phyloP scores from a whole-genome alignment of 2,797 vertebrate species.

The Syndactyla subalaris region DNA sequence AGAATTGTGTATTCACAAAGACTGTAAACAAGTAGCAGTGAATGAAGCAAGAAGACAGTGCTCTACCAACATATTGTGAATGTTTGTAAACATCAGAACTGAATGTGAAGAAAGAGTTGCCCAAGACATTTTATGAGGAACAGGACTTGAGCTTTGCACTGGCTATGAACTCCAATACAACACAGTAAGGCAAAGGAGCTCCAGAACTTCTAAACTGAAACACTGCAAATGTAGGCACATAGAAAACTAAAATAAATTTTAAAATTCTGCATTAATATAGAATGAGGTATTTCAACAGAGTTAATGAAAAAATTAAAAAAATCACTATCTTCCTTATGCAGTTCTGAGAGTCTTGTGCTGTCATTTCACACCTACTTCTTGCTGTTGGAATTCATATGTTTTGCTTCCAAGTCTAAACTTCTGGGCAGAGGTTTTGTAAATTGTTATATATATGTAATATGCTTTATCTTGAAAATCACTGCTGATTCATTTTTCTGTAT shows the following conservation, averaged over 20 bases:
- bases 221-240: background rate
- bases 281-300: background rate
- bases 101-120: background rate
- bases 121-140: background rate
- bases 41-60: background rate
- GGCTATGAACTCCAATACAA: background rate
- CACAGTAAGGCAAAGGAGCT: background rate
- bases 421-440: background rate
- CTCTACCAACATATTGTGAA: background rate
- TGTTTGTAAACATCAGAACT: background rate
- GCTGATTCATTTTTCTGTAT: background rate
- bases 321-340: background rate
- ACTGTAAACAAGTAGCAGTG: background rate
- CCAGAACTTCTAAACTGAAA: background rate
- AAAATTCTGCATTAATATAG: background rate
- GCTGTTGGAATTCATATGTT: background rate
- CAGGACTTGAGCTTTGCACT: background rate
- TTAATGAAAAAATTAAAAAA: background rate
- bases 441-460: background rate
- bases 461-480: background rate
- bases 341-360: background rate
- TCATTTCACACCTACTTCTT: background rate
- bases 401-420: background rate
- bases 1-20: background rate
- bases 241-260: background rate